A percentile compares a stretch with the other conserved stretches of the same genome.
phyloP scores from a whole-genome alignment of 1,140 invertebrate genomes.

The Trichonephila inaurata region DNA sequence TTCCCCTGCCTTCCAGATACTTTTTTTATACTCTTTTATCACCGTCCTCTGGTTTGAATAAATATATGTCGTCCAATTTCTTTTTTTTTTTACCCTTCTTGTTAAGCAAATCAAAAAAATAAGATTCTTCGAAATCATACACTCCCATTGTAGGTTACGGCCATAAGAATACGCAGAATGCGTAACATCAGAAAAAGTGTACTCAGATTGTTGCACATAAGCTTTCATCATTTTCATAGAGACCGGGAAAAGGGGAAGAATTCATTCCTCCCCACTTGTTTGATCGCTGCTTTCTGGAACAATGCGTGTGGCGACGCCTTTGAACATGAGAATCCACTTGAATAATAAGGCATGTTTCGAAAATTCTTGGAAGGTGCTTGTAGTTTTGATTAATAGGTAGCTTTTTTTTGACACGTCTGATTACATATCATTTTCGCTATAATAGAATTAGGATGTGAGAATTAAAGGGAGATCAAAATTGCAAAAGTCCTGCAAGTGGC shows the following conservation, averaged over 20 bases:
- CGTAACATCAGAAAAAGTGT: slow-evolving; percentile 22
- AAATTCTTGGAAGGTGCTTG: background rate
- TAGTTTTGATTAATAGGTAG: no score
- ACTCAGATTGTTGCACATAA: slow-evolving; percentile 17
- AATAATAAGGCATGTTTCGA: background rate
- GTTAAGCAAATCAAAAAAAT: slow-evolving; percentile 18
- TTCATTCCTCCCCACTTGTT: background rate
- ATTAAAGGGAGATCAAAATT: background rate
- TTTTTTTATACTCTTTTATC: background rate
- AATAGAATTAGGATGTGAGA: background rate
- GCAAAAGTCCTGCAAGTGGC: no score
- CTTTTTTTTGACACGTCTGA: no score
- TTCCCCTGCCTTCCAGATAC: background rate
- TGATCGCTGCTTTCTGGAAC: slow-evolving; percentile 1
- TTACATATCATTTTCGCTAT: background rate
- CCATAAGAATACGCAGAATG: slow-evolving; percentile 41
- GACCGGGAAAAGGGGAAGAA: background rate
- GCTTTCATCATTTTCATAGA: slow-evolving; percentile 37
- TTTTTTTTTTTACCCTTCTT: slow-evolving; percentile 29
- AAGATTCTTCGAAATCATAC: background rate
- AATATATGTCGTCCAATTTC: slow-evolving; percentile 29
- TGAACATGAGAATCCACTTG: background rate
- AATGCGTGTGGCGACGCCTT: background rate
- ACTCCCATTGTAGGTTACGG: background rate
- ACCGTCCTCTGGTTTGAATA: slow-evolving; percentile 17